Conservation (phyloP, 1,140 invertebrate genomes). For the Lamellibrachia luymesi region DNA sequence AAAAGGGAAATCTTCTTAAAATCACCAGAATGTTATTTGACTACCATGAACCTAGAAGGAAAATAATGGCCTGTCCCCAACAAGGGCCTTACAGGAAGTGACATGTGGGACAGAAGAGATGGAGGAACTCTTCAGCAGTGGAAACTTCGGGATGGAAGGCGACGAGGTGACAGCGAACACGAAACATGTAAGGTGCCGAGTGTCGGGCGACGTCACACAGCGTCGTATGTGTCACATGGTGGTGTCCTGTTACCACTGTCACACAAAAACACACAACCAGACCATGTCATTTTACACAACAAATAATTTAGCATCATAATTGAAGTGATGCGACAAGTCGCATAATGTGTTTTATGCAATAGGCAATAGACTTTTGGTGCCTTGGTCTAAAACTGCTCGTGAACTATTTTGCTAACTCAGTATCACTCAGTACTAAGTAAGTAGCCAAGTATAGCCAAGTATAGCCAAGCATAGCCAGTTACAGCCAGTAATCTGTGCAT, state of each 20-base stretch:
- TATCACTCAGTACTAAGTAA: too few species aligned
- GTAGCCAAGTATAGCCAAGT: too few species aligned
- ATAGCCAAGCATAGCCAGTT: too few species aligned
- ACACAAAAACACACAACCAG: neutral
- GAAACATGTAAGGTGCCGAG: neutral
- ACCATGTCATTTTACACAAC: neutral
- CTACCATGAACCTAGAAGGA: neutral
- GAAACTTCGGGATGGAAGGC: neutral
- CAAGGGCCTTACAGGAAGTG: neutral
- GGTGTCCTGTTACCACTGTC: neutral
- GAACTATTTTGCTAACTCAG: too few species aligned
- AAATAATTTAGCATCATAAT: too few species aligned
- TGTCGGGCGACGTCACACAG: neutral
- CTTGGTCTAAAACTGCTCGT: too few species aligned
- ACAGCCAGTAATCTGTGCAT: too few species aligned
- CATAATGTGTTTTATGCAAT: too few species aligned
- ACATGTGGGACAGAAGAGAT: neutral
- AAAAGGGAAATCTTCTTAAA: neutral
- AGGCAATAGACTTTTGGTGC: too few species aligned
- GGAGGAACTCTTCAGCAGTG: neutral
- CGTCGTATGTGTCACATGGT: neutral
- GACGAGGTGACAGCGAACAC: neutral
- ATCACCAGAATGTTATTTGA: neutral
- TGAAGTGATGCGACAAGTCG: too few species aligned
- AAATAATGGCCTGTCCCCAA: neutral